Base-by-base conservation (phyloP, 2,113 vertebrate genomes). In the Miniopterus natalensis region DNA sequence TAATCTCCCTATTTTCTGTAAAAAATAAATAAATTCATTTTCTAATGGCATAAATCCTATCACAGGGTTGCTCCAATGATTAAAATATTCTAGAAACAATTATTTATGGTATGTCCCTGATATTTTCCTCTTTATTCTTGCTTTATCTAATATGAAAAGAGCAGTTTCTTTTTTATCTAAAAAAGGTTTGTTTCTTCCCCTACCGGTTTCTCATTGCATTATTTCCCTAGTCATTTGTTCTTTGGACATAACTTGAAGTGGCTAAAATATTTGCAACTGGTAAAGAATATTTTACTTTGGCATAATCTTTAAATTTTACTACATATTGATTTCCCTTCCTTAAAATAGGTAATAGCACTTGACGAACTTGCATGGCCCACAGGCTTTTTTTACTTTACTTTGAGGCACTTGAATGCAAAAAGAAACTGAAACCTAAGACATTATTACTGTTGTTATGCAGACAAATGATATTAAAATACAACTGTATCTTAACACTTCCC, bases 401-500 rank as follows among this genome's bases (percentile, higher is more conserved):
- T 95, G 66, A 94, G 81, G 47, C 25, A 90, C 45, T 74, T 61
- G 40, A 90, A 95, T 90, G 55, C 36, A 92, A 94, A 97, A 95
- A 71, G 45, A 90, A 96, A 94, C 96, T 97, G 97, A 98, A 97
- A 96, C 95, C 92, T 78, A 84, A 74, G 45, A 92, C 63, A 68
- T 97, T 95, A 97, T 97, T 95, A 97, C 90, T 93, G 71, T 95
- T 97, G 95, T 96, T 97, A 97, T 95, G 85, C 90, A 94, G 80
- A 95, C 96, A 97, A 97, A 92, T 90, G 49, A 96, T 95, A 97
- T 96, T 96, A 97, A 96, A 97, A 97, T 97, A 97, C 88, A 95
- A 90, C 77, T 95, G 84, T 86, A 94, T 95, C 90, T 96, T 95
- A 97, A 88, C 31, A 59, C 92, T 95, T 92, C 92, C 96, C 95